Percentiles rank a stretch among this genome's conserved stretches.
Evolutionary conservation across 2,888 invertebrate genomes (phyloP).

Genomic region (Exephanes ischioxanthus): DNA sequence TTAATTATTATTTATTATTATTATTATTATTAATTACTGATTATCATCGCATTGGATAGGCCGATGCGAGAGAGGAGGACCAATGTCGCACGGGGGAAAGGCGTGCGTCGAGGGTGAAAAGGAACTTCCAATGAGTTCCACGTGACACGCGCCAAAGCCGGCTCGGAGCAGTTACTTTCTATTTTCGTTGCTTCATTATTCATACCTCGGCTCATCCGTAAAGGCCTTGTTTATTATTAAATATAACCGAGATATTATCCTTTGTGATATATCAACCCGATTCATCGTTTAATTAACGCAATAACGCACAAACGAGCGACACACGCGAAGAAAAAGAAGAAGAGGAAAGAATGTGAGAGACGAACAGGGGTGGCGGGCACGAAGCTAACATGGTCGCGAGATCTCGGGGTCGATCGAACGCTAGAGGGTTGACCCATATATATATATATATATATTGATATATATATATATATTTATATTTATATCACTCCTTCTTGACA

Average conservation of each 20-base stretch:
- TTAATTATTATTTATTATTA: too few species aligned
- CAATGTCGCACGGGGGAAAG: not conserved
- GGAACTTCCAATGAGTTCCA: not conserved
- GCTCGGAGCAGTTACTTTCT: not conserved
- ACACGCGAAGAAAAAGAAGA: not conserved
- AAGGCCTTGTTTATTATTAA: conserved; percentile 1
- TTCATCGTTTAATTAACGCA: not conserved
- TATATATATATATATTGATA: not conserved
- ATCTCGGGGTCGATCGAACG: conserved; percentile 9
- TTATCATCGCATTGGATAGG: not conserved
- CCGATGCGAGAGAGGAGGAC: not conserved
- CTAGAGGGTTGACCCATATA: conserved; percentile 27
- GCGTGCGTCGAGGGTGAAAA: not conserved
- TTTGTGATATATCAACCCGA: conserved; percentile 18
- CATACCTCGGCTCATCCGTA: not conserved
- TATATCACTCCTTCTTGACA: conserved; percentile 14
- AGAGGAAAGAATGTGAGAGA: not conserved
- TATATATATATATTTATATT: conserved; percentile 14
- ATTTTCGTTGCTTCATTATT: not conserved
- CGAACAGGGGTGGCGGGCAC: not conserved
- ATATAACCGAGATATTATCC: conserved; percentile 16
- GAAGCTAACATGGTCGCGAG: conserved; percentile 3
- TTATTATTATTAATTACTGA: not conserved
- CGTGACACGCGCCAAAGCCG: not conserved
- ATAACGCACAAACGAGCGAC: conserved; percentile 9